These are phyloP conservation scores for Hermatobates lingyangjiaoensis DNA, from an alignment of 1,140 invertebrate genomes.

Conservation along the genomic window DNA sequence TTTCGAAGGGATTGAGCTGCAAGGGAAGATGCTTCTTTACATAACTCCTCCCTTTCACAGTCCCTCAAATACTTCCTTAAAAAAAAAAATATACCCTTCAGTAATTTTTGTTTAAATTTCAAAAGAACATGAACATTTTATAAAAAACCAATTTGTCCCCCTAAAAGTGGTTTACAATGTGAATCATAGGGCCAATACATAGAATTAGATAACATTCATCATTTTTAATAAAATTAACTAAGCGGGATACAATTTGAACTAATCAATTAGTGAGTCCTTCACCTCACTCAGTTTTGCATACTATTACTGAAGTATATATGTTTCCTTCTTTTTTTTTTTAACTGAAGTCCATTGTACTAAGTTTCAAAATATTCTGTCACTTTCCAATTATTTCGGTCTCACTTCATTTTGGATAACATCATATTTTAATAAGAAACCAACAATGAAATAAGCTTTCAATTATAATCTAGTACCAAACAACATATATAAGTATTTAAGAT, in stretches of 20 bases:
- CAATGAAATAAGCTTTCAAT: too few relatives aligned
- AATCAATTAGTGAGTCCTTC: background rate
- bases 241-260: background rate
- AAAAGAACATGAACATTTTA: constrained; percentile 9
- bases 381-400: too few relatives aligned
- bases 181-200: background rate
- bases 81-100: constrained; percentile 16
- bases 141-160: background rate
- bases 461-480: background rate
- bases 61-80: constrained; percentile 58
- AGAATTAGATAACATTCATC: background rate
- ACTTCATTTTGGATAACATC: too few relatives aligned
- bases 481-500: background rate
- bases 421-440: too few relatives aligned
- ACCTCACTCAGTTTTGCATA: too few relatives aligned
- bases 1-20: constrained; percentile 38
- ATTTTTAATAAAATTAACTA: background rate
- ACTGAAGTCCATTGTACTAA: too few relatives aligned
- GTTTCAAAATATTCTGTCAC: too few relatives aligned
- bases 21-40: constrained; percentile 50
- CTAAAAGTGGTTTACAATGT: background rate
- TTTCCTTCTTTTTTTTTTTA: too few relatives aligned
- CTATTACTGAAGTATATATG: too few relatives aligned
- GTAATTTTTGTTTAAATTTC: too few relatives aligned
- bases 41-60: constrained; percentile 52